Percentiles rank a stretch among this genome's conserved stretches.
phyloP scores from a whole-genome alignment of 2,113 vertebrate species.

The Nibea coibor region DNA sequence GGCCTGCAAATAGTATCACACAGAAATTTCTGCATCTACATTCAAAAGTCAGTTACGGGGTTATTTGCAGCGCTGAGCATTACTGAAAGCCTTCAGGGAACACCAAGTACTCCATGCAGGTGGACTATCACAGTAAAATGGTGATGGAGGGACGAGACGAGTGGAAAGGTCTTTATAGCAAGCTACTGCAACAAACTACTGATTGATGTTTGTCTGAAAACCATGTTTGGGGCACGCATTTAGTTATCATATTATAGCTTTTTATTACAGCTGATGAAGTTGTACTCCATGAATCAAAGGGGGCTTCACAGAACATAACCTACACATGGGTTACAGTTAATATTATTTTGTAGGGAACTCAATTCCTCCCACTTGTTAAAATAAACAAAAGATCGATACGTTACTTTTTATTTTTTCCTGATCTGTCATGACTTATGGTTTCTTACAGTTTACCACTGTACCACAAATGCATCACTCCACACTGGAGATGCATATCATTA shows the following conservation, averaged over 20 bases:
- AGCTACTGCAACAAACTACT: conserved; percentile 71
- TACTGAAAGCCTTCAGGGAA: conserved; percentile 73
- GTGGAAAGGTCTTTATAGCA: conserved; percentile 73
- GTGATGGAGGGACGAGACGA: conserved; percentile 62
- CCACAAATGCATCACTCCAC: not conserved
- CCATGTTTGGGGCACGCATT: not conserved
- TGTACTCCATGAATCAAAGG: not conserved
- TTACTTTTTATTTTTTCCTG: not conserved
- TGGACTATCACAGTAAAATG: conserved; percentile 59
- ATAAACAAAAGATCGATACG: not conserved
- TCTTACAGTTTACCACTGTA: not conserved
- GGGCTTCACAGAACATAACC: not conserved
- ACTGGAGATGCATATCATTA: not conserved
- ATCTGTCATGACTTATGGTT: not conserved
- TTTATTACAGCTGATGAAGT: not conserved
- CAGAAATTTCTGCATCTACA: not conserved
- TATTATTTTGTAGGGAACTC: not conserved
- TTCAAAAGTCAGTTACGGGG: conserved; percentile 20
- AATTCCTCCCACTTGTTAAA: conserved; percentile 21
- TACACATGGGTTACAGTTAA: not conserved
- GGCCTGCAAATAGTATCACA: conserved; percentile 11
- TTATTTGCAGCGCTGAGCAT: conserved; percentile 61
- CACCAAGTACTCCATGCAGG: conserved; percentile 64
- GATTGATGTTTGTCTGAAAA: not conserved
- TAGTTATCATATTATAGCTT: not conserved